A percentile compares a stretch with the other conserved stretches of the same genome.
These are phyloP conservation scores for Tylochromis polylepis DNA, from an alignment of 2,113 vertebrate genomes.

Conservation along the genomic window DNA sequence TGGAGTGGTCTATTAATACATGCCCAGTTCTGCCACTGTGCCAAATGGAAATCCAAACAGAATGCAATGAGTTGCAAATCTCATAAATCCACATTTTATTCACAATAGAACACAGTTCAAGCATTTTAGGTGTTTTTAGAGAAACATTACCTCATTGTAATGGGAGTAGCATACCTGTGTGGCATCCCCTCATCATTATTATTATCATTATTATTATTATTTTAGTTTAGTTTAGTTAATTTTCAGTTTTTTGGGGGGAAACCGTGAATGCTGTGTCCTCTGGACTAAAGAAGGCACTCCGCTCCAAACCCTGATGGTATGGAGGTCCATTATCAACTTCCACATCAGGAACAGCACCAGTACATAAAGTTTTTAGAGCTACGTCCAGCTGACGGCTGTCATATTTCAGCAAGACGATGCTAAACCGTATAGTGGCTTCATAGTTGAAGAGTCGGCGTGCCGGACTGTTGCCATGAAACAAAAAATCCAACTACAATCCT, in stretches of 20 bases:
- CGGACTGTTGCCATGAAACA: neutral
- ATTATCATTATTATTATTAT: neutral
- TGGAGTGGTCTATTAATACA: neutral
- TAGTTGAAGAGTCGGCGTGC: neutral
- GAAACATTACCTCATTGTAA: no score
- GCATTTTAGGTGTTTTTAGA: neutral
- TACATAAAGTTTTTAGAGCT: neutral
- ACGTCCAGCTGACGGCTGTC: neutral
- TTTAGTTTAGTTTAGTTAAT: neutral
- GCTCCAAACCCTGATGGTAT: neutral
- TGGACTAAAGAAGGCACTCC: neutral
- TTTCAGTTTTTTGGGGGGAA: rapidly evolving
- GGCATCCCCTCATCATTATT: neutral
- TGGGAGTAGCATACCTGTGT: neutral
- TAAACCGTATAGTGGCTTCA: neutral
- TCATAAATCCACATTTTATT: neutral
- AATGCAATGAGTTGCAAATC: neutral
- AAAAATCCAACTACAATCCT: neutral
- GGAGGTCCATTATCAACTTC: neutral
- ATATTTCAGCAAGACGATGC: neutral
- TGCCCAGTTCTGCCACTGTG: neutral
- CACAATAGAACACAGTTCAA: neutral
- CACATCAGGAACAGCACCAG: neutral
- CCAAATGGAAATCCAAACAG: neutral
- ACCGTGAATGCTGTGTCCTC: neutral